phyloP scores from a whole-genome alignment of 2,888 invertebrate genomes.

The Sylvicola fuscatus region DNA sequence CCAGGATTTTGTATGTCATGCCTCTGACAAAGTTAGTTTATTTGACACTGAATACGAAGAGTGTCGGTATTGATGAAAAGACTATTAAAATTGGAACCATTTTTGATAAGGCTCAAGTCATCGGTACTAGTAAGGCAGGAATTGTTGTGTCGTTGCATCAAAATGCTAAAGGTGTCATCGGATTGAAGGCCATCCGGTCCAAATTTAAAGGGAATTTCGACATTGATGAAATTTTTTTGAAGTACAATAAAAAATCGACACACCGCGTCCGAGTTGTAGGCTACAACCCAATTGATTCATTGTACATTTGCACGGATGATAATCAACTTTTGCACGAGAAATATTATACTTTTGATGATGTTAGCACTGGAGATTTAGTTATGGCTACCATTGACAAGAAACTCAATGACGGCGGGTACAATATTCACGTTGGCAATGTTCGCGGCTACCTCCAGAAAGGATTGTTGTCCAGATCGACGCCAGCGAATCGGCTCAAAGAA shows the following conservation, averaged over 20 bases:
- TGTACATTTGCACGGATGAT: constrained; percentile 48
- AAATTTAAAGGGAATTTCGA: constrained; percentile 21
- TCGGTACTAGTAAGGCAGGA: constrained; percentile 24
- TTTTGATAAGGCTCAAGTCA: constrained; percentile 33
- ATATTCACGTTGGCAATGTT: constrained; percentile 30
- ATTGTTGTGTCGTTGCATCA: constrained; percentile 19
- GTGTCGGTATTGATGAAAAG: constrained; percentile 10
- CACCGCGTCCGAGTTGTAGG: constrained; percentile 38
- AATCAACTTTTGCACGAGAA: constrained; percentile 31
- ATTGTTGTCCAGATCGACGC: constrained; percentile 25
- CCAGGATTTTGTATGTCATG: constrained; percentile 44
- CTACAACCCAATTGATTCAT: constrained; percentile 41
- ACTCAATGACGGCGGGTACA: constrained; percentile 28
- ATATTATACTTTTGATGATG: constrained; percentile 30
- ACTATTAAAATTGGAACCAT: constrained; percentile 32
- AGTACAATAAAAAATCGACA: constrained; percentile 19
- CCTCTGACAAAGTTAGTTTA: constrained; percentile 46
- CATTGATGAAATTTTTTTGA: constrained; percentile 19
- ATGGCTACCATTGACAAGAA: constrained; percentile 29
- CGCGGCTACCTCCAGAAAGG: constrained; percentile 34
- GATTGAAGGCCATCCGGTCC: constrained; percentile 16
- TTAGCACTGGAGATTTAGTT: constrained; percentile 33
- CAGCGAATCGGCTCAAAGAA: constrained; percentile 31
- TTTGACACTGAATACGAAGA: constrained; percentile 27
- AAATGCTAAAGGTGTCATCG: constrained; percentile 18